A percentile compares a stretch with the other conserved stretches of the same genome.
Evolutionary conservation across 2,797 vertebrate species (phyloP).

Genomic region (Tapera naevia): DNA sequence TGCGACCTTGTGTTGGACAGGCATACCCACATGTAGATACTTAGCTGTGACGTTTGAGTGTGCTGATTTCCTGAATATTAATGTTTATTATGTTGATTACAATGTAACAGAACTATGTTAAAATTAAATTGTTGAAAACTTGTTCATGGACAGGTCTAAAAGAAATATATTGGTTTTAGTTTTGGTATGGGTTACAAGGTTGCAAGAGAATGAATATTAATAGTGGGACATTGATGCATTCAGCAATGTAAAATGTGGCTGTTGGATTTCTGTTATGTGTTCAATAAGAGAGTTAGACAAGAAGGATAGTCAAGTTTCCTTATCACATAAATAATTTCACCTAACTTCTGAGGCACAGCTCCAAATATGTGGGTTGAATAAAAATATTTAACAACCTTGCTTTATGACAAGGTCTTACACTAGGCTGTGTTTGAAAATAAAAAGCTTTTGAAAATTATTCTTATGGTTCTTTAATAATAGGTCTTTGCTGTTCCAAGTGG

Average conservation of each 20-base stretch:
- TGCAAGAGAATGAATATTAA: not conserved
- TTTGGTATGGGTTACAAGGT: not conserved
- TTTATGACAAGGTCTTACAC: slow-evolving; percentile 30
- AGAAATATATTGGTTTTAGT: not conserved
- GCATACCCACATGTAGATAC: not conserved
- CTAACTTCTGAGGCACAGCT: slow-evolving; percentile 30
- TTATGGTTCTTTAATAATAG: slow-evolving; percentile 68
- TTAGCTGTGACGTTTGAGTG: not conserved
- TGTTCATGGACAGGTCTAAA: not conserved
- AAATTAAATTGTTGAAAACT: not conserved
- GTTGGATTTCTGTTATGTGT: not conserved
- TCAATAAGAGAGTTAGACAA: not conserved
- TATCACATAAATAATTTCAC: slow-evolving; percentile 39
- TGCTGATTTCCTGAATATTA: not conserved
- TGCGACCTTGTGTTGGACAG: not conserved
- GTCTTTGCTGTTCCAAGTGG: slow-evolving; percentile 48
- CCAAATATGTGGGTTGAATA: slow-evolving; percentile 39
- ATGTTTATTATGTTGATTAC: not conserved
- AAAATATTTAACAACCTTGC: slow-evolving; percentile 37
- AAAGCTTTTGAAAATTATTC: slow-evolving; percentile 62
- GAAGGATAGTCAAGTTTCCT: slow-evolving; percentile 3
- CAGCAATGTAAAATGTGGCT: not conserved
- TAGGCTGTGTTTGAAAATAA: slow-evolving; percentile 66
- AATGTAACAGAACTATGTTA: not conserved
- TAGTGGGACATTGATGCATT: not conserved